Evolutionary conservation across 2,113 vertebrate species (phyloP).

Genomic region (Sterna hirundo): DNA sequence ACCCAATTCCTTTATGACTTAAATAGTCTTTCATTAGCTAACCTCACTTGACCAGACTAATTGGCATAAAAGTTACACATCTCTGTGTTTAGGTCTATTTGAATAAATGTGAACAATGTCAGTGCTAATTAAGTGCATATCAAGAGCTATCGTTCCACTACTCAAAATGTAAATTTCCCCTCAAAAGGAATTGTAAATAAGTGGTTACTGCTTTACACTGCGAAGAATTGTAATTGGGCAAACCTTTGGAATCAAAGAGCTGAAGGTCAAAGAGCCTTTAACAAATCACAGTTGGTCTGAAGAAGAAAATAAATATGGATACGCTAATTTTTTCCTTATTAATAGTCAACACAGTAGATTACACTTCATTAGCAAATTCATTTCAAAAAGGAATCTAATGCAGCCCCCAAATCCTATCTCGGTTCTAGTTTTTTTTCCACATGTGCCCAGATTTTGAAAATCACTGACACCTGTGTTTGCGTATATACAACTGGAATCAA

Average conservation of each 20-base stretch:
- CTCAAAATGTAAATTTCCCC: slow-evolving; percentile 11
- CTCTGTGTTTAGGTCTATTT: not conserved
- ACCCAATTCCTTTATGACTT: not conserved
- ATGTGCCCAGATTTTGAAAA: not conserved
- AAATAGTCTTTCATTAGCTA: slow-evolving; percentile 30
- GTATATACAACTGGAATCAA: not conserved
- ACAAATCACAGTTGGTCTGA: not conserved
- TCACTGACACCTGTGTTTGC: not conserved
- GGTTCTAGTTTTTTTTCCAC: not conserved
- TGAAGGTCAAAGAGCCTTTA: not conserved
- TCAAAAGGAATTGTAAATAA: slow-evolving; percentile 28
- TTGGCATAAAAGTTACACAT: slow-evolving; percentile 27
- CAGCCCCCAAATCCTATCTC: not conserved
- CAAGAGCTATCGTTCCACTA: not conserved
- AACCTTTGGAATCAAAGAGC: not conserved
- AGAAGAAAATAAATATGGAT: not conserved
- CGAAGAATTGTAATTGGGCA: not conserved
- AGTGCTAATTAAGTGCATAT: slow-evolving; percentile 37
- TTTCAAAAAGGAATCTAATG: not conserved
- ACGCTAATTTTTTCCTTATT: not conserved
- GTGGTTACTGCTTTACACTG: not conserved
- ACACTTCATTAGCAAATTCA: not conserved
- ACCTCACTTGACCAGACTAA: slow-evolving; percentile 35
- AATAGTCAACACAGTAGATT: not conserved
- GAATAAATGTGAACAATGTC: slow-evolving; percentile 25